Base-by-base conservation (phyloP, 1,140 invertebrate species). In the Leptopilina boulardi region DNA sequence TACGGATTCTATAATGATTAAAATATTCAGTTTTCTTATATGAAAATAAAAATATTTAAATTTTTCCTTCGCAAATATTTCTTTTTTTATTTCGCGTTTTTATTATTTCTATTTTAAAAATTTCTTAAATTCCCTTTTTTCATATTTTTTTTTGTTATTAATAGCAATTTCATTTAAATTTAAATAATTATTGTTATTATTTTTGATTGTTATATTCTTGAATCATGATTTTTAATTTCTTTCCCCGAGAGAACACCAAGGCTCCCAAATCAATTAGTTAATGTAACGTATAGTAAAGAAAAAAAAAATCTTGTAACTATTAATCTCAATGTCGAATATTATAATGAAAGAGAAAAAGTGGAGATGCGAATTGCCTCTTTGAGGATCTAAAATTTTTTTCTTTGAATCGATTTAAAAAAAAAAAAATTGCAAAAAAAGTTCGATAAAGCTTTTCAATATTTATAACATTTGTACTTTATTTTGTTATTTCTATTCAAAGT, bases 261-360 rank as follows among this genome's bases (percentile, higher is more conserved):
- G 26, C 59, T 66, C 59, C 59, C 59, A 66, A 66, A 66, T 66
- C 59, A 66, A n/a, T 66, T 66, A 30, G 59, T 66, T 26, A 66
- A 66, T 30, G 11, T 66, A 34, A 66, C 10, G 23, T 66, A 66
- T 66, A 30, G 11, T 66, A 66, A 66, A n/a, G n/a, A n/a, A n/a
- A n/a, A n/a, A n/a, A n/a, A n/a, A 23, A 15, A 11, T 66, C 23
- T 66, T 15, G 26, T 66, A 51, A 47, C 3, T 47, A 59, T 26
- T 66, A 66, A 30, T 66, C 26, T 66, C 59, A 66, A 13, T 66
- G 59, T 66, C 13, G 59, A 30, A 30, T 66, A 23, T 38, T 38
- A 38, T 8, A 38, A 38, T 66, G 26, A 23, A 13, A 13, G 59
- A 66, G 23, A 66, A 38, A 38, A 6, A 30, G 59, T 66, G 59